Conservation (phyloP, 2,888 invertebrate genomes). For the Aricia artaxerxes region DNA sequence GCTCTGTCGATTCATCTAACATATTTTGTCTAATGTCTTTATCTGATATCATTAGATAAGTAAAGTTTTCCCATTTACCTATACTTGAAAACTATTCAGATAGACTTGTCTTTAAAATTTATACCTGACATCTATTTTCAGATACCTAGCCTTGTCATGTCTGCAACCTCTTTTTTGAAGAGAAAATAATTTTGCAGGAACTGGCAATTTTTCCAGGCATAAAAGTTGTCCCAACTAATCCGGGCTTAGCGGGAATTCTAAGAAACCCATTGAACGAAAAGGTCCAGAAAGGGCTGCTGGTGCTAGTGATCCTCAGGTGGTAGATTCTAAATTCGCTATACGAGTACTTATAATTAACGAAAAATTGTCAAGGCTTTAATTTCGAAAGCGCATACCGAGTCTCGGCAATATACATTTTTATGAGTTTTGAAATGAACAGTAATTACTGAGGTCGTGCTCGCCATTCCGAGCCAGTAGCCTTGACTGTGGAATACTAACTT, state of each 20-base stretch:
- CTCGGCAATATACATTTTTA: constrained; percentile 15
- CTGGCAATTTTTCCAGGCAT: background rate
- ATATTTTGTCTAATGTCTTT: too few relatives aligned
- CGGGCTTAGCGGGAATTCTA: background rate
- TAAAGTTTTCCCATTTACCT: too few relatives aligned
- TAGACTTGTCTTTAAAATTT: too few relatives aligned
- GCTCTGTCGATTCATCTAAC: too few relatives aligned
- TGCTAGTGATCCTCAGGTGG: background rate
- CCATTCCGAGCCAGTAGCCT: constrained; percentile 2
- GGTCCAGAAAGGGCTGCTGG: too few relatives aligned
- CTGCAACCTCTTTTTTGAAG: too few relatives aligned
- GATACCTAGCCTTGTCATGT: too few relatives aligned
- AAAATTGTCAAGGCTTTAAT: background rate
- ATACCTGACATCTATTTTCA: too few relatives aligned
- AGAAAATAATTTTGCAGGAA: too few relatives aligned
- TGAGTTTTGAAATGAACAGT: constrained; percentile 18
- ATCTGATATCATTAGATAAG: too few relatives aligned
- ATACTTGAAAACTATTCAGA: too few relatives aligned
- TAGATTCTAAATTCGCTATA: background rate
- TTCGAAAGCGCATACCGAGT: constrained; percentile 2
- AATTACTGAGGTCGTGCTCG: background rate
- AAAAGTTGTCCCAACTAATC: background rate
- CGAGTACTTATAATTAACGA: background rate
- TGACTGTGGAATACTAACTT: constrained; percentile 7
- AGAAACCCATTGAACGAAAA: background rate